phyloP scores from a whole-genome alignment of 1,140 invertebrate genomes.

The Drosophila jambulina region DNA sequence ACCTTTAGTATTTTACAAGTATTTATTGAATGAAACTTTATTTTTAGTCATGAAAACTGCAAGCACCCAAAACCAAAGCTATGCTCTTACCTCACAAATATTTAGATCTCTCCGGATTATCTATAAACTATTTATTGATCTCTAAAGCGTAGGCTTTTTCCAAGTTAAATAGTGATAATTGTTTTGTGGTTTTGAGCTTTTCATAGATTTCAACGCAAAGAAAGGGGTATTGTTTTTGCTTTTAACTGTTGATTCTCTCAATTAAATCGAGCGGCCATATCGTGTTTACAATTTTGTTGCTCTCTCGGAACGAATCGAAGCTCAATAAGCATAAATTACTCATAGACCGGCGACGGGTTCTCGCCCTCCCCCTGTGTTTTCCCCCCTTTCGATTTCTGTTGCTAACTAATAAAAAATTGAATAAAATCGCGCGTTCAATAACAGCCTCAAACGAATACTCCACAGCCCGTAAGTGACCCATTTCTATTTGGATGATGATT shows the following conservation, averaged over 20 bases:
- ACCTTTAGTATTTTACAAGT: background rate
- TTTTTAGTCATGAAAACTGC: background rate
- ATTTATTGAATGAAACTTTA: background rate
- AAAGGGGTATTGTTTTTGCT: background rate
- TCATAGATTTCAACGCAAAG: background rate
- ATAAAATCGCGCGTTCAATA: constrained; percentile 81
- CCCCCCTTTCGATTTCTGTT: constrained; percentile 14
- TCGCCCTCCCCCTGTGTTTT: background rate
- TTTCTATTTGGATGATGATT: constrained; percentile 60
- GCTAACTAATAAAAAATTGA: constrained; percentile 77
- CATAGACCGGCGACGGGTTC: constrained; percentile 23
- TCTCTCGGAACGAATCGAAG: constrained; percentile 38
- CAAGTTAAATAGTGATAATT: constrained; percentile 13
- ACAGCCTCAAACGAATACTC: constrained; percentile 40
- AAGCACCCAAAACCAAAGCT: background rate
- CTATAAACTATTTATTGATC: constrained; percentile 3
- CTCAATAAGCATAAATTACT: constrained; percentile 51
- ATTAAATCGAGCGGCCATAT: constrained; percentile 35
- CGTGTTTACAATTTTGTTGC: constrained; percentile 24
- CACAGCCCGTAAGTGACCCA: constrained; percentile 35
- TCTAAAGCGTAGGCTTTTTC: background rate
- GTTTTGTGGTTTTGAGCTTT: constrained; percentile 1
- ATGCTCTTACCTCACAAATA: background rate
- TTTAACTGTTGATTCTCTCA: constrained; percentile 28
- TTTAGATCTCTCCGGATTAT: background rate